Conservation (phyloP, 2,113 vertebrate species). For the Numenius arquata region DNA sequence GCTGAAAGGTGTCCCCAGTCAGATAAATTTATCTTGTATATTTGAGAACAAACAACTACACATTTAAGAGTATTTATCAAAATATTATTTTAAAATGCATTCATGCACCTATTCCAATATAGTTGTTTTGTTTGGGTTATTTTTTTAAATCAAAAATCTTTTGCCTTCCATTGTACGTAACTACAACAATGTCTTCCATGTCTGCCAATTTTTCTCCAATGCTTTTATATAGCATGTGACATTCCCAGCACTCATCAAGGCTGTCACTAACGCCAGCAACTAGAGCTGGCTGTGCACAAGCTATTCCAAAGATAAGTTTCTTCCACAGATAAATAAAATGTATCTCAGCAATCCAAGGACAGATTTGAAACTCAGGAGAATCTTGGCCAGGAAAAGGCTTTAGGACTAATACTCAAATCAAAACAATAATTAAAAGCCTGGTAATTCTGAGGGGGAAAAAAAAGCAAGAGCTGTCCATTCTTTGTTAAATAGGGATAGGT, state of each 20-base stretch:
- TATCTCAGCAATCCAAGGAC: background rate
- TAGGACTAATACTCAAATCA: background rate
- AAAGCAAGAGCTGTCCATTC: background rate
- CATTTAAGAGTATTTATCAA: background rate
- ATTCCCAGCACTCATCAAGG: background rate
- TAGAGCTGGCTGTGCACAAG: background rate
- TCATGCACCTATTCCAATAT: background rate
- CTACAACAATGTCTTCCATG: background rate
- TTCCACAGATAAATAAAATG: background rate
- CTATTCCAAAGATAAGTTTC: background rate
- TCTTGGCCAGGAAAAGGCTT: background rate
- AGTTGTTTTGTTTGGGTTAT: background rate
- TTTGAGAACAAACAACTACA: background rate
- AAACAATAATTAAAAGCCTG: background rate
- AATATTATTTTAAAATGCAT: background rate
- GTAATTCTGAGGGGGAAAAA: background rate
- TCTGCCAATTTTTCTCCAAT: background rate
- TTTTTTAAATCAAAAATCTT: background rate
- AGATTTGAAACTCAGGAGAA: background rate
- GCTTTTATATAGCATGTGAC: background rate
- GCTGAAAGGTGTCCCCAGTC: too few relatives aligned
- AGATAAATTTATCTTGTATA: rapidly evolving
- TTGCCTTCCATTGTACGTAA: background rate
- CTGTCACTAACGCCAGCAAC: background rate
- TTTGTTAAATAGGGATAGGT: background rate